Base-by-base conservation (phyloP, 2,888 invertebrate species). In the Adineta ricciae region DNA sequence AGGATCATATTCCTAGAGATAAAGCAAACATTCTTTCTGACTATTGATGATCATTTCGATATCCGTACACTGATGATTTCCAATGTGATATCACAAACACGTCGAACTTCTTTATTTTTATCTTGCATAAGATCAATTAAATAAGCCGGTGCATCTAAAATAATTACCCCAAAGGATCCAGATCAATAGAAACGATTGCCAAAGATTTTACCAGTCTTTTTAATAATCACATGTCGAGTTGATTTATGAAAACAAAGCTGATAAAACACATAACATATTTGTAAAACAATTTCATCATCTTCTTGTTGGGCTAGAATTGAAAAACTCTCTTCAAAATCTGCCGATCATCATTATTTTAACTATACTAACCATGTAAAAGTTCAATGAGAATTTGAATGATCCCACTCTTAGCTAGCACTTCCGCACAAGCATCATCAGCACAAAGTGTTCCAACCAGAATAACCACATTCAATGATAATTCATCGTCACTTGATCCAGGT, bases 121-220 rank as follows among this genome's bases (percentile, higher is more conserved):
- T 99, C 97, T 91, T 97, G 96, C 94, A 98, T 95, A 88, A 99
- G 92, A 91, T 98, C 97, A 87, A 98, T 95, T 86, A 99, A 93
- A 91, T 97, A 97, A 14, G 96, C 96, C 36, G 97, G 95, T 49
- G 96, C 96, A 91, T 96, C 95, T 93, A 92, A 87, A 46, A n/a
- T n/a, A n/a, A n/a, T n/a, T n/a, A n/a, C n/a, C n/a, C n/a, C n/a
- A n/a, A n/a, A n/a, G n/a, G n/a, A n/a, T n/a, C n/a, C n/a, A n/a
- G n/a, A n/a, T n/a, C n/a, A n/a, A n/a, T n/a, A 46, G 46, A 46
- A 46, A 46, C 46, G 5, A 8, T 46, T 46, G 11, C 5, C 5
- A 8, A 11, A 46, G 11, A 46, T 8, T 8, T 41, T 91, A 93
- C 94, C 94, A 84, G 96, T 96, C 89, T 94, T 93, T 88, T 94